Evolutionary conservation across 2,888 invertebrate genomes (phyloP), one percentile per base, ranked within the genome.

Genomic region (Melitaea athalia): DNA sequence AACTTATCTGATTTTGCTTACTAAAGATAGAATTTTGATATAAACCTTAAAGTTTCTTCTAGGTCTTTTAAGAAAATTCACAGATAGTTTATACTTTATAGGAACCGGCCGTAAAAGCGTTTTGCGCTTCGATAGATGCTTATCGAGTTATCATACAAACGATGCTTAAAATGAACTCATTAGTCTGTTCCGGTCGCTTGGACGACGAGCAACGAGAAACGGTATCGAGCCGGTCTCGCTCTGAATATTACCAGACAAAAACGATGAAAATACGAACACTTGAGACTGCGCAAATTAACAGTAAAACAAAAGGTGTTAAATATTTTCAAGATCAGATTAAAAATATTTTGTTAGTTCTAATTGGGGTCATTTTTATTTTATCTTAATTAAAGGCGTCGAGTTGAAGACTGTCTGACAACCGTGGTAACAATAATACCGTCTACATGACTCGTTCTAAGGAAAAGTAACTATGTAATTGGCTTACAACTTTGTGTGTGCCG

Each of bases 201-300:
- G 78, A 74, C 76, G 73, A 67, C 79, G 24, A 52, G 52, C 52
- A 52, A 52, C 52, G 81, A 83, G 80, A 83, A 87, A 87, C 90
- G 83, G 87, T 90, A 89, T 85, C 77, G 83, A 80, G 84, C 86
- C 77, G 75, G 88, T 83, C 80, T 76, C 85, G 91, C 86, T 91
- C 91, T 89, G 83, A 86, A 86, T 85, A 72, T 72, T 75, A 68
- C 72, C 72, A 78, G 78, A 77, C 79, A 83, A 83, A 85, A 83
- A 85, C 45, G 38, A 43, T 24, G 49, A 63, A 66, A 47, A 67
- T 67, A 64, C 63, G 59, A 49, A 69, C 59, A 50, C 59, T 60
- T 65, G 75, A 74, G 68, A 62, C 42, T 55, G 63, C 63, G 69
- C 62, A 59, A 64, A 63, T 57, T 57, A 57, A 57, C 57, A 57